A percentile compares a stretch with the other conserved stretches of the same genome.
Evolutionary conservation across 2,888 invertebrate genomes (phyloP).

Genomic region (Thera britannica): DNA sequence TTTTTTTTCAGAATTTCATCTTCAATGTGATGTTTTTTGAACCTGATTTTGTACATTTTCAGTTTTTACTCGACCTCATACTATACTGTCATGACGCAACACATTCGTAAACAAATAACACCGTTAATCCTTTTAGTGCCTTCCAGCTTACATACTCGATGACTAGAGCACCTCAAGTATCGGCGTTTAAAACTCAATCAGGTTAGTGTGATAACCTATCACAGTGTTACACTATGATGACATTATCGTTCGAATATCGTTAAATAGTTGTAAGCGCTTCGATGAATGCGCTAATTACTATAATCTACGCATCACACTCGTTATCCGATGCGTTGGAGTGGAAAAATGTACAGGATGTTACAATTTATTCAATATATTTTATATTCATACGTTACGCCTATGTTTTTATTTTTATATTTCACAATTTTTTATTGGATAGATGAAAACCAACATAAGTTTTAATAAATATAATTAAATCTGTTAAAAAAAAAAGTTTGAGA

Average conservation of each 20-base stretch:
- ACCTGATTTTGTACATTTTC: background rate
- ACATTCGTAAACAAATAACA: slow-evolving; percentile 10
- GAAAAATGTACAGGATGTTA: slow-evolving; percentile 18
- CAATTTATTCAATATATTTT: background rate
- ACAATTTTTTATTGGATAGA: too few relatives aligned
- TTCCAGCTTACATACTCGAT: background rate
- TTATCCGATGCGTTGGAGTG: slow-evolving; percentile 55
- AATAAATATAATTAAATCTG: too few relatives aligned
- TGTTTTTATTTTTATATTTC: background rate
- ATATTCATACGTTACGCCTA: background rate
- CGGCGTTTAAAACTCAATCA: slow-evolving; percentile 34
- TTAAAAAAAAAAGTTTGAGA: too few relatives aligned
- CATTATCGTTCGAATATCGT: slow-evolving; percentile 13
- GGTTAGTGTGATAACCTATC: slow-evolving; percentile 43
- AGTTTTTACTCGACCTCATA: background rate
- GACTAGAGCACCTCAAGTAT: slow-evolving; percentile 2
- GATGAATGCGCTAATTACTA: slow-evolving; percentile 55
- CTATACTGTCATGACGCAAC: background rate
- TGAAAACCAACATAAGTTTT: too few relatives aligned
- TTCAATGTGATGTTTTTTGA: too few relatives aligned
- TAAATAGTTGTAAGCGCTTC: slow-evolving; percentile 45
- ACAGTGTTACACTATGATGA: slow-evolving; percentile 38
- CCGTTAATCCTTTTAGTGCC: slow-evolving; percentile 8
- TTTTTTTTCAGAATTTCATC: too few relatives aligned
- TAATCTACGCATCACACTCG: slow-evolving; percentile 41